Evolutionary conservation across 2,888 invertebrate genomes (phyloP).

Genomic region (Arenicola marina): DNA sequence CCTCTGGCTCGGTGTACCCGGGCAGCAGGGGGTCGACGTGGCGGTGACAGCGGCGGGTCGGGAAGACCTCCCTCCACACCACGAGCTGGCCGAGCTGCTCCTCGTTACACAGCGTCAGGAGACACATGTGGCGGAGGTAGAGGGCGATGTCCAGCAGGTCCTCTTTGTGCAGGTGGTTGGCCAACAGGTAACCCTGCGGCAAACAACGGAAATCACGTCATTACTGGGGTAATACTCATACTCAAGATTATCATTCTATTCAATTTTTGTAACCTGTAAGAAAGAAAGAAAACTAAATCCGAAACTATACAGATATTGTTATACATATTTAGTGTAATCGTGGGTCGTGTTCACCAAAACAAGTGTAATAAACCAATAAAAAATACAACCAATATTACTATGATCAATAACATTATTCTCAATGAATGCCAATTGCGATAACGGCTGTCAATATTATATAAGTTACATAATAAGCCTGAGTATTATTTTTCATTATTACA

Average conservation of each 20-base stretch:
- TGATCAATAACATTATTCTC: neutral
- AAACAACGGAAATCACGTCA: neutral
- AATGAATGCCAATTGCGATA: no score
- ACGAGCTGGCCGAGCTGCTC: constrained; percentile 51
- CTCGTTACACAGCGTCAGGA: constrained; percentile 65
- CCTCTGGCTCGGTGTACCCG: constrained; percentile 49
- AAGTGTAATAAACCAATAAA: neutral
- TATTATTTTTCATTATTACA: no score
- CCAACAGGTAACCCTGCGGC: constrained; percentile 72
- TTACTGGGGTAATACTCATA: no score
- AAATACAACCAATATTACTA: neutral
- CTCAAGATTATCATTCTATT: no score
- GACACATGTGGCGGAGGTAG: constrained; percentile 75
- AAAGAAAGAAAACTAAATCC: no score
- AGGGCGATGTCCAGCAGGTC: constrained; percentile 78
- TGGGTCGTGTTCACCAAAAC: no score
- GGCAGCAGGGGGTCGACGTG: constrained; percentile 43
- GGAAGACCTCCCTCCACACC: constrained; percentile 59
- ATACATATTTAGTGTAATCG: no score
- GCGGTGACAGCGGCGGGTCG: constrained; percentile 43
- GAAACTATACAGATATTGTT: no score
- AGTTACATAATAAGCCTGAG: no score
- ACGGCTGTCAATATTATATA: no score
- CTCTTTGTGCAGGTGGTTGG: constrained; percentile 76
- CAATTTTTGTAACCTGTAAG: no score